A percentile compares a stretch with the other conserved stretches of the same genome.
These are phyloP conservation scores for Leuciscus idus DNA, from an alignment of 2,113 vertebrate species.

Conservation along the genomic window DNA sequence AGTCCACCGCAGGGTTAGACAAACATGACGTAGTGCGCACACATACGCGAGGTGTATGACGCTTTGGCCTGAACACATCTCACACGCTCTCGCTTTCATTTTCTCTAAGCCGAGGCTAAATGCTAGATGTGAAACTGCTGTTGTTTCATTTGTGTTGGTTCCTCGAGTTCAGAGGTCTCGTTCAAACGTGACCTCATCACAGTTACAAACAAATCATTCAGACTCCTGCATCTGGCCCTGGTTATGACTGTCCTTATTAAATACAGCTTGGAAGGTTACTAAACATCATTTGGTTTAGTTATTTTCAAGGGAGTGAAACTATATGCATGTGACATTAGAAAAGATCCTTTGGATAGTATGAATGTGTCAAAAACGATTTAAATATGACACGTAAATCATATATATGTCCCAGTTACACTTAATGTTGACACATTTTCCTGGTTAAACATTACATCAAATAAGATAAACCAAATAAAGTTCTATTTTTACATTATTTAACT, in stretches of 20 bases:
- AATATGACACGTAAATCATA: too few relatives aligned
- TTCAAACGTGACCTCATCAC: conserved; percentile 50
- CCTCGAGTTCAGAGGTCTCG: conserved; percentile 63
- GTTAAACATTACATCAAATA: too few relatives aligned
- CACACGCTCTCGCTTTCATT: conserved; percentile 67
- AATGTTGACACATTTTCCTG: too few relatives aligned
- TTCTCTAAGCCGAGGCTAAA: conserved; percentile 64
- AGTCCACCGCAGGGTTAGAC: conserved; percentile 79
- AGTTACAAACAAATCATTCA: conserved; percentile 38
- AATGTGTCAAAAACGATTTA: too few relatives aligned
- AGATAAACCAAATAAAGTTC: too few relatives aligned
- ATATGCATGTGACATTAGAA: neutral
- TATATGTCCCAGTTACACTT: too few relatives aligned
- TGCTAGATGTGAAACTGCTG: conserved; percentile 60
- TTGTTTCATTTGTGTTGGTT: conserved; percentile 16
- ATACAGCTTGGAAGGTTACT: neutral
- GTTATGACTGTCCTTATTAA: conserved; percentile 33
- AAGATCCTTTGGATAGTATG: too few relatives aligned
- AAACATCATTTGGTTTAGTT: neutral
- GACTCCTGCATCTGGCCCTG: conserved; percentile 47
- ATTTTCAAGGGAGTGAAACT: neutral
- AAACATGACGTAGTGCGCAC: conserved; percentile 71
- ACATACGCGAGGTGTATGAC: conserved; percentile 57
- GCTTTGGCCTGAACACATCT: conserved; percentile 63
- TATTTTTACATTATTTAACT: too few relatives aligned